Conservation (phyloP, 2,888 invertebrate species). For the Athalia rosae region DNA sequence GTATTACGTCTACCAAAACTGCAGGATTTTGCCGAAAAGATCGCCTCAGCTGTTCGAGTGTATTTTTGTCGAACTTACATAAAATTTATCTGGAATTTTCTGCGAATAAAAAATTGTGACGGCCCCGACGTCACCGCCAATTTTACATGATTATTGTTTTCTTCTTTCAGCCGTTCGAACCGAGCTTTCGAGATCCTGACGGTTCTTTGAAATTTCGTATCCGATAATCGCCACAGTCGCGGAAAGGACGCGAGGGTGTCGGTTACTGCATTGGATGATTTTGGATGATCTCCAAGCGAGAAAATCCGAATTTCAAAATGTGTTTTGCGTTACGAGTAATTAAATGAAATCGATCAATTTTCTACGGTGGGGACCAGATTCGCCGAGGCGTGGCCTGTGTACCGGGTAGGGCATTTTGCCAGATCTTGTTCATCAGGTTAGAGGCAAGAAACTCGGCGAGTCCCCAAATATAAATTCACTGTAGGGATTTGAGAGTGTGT, state of each 20-base stretch:
- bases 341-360: constrained; percentile 44
- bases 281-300: constrained; percentile 41
- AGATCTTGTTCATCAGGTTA: constrained; percentile 36
- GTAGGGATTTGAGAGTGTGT: background rate
- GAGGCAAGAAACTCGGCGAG: constrained; percentile 4
- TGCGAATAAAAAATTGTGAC: background rate
- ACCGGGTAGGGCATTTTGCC: constrained; percentile 39
- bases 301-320: constrained; percentile 39
- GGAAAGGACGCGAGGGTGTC: constrained; percentile 8
- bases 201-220: too few species aligned
- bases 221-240: too few species aligned
- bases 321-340: constrained; percentile 43
- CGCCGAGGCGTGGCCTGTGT: constrained; percentile 32
- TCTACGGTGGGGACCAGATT: constrained; percentile 28
- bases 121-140: background rate
- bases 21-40: constrained; percentile 56
- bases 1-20: constrained; percentile 30
- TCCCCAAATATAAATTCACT: constrained; percentile 28
- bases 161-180: too few species aligned
- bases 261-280: constrained; percentile 7
- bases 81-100: constrained; percentile 7
- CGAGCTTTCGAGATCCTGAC: too few species aligned
- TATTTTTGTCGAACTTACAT: constrained; percentile 53
- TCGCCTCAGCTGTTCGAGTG: constrained; percentile 44
- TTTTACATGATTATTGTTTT: too few species aligned